These are phyloP conservation scores for Meteorus colon DNA, from an alignment of 2,888 invertebrate genomes.

Conservation along the genomic window DNA sequence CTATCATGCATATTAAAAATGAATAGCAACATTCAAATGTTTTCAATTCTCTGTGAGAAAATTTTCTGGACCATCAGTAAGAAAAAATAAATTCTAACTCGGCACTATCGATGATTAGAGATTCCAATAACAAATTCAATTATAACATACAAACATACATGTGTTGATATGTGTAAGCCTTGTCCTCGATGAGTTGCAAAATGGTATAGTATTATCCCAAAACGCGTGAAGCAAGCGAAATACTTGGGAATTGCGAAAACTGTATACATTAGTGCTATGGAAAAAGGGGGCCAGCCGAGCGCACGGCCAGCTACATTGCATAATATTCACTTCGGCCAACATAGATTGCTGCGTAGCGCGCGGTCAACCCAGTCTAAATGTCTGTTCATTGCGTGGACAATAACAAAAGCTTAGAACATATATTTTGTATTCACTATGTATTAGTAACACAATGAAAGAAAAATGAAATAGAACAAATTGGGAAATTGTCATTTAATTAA, in stretches of 20 bases:
- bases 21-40: no score
- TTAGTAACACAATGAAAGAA: background rate
- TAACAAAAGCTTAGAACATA: background rate
- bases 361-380: conserved; percentile 5
- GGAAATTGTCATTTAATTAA: conserved; percentile 10
- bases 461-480: conserved; percentile 12
- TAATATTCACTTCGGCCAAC: conserved; percentile 39
- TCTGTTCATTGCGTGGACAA: background rate
- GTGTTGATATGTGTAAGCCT: conserved; percentile 23
- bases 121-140: no score
- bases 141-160: conserved; percentile 6
- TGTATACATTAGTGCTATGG: conserved; percentile 62
- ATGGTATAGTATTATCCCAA: conserved; percentile 52
- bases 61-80: no score
- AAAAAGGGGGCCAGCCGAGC: conserved; percentile 59
- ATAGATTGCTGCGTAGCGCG: conserved; percentile 23
- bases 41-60: no score
- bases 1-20: no score
- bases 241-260: conserved; percentile 67
- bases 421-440: background rate
- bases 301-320: conserved; percentile 35
- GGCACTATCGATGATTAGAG: no score
- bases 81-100: no score
- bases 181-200: conserved; percentile 47
- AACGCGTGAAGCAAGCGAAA: conserved; percentile 68